These are phyloP conservation scores for Charadrius vociferus DNA, from an alignment of 2,113 vertebrate genomes.

Conservation along the genomic window DNA sequence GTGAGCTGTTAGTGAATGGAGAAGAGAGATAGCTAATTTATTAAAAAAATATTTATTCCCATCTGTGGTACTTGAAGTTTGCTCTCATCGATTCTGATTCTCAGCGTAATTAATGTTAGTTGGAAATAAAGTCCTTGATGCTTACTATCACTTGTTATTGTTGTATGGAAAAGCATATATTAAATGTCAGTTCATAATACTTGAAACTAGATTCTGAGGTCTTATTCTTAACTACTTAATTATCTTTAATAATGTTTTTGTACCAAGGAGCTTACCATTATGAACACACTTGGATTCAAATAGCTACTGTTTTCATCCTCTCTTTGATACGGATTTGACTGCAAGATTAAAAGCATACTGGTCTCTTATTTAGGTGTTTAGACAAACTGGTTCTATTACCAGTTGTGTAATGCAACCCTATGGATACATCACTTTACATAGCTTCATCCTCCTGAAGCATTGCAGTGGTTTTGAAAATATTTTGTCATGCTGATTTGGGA, in stretches of 20 bases:
- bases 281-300: neutral
- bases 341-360: neutral
- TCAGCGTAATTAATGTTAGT: neutral
- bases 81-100: neutral
- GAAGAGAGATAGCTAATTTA: neutral
- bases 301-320: neutral
- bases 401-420: neutral
- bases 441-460: neutral
- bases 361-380: neutral
- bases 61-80: neutral
- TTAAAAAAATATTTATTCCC: neutral
- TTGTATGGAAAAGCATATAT: neutral
- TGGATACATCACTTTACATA: neutral
- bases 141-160: neutral
- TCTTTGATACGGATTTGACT: neutral
- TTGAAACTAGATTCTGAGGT: neutral
- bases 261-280: neutral
- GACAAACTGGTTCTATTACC: neutral
- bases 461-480: neutral
- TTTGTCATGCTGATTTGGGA: neutral
- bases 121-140: neutral
- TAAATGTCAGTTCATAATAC: neutral
- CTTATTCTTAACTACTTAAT: neutral
- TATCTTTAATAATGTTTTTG: neutral
- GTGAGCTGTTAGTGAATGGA: neutral